These are phyloP conservation scores for Novumbra hubbsi DNA, from an alignment of 2,797 vertebrate genomes.

Conservation along the genomic window DNA sequence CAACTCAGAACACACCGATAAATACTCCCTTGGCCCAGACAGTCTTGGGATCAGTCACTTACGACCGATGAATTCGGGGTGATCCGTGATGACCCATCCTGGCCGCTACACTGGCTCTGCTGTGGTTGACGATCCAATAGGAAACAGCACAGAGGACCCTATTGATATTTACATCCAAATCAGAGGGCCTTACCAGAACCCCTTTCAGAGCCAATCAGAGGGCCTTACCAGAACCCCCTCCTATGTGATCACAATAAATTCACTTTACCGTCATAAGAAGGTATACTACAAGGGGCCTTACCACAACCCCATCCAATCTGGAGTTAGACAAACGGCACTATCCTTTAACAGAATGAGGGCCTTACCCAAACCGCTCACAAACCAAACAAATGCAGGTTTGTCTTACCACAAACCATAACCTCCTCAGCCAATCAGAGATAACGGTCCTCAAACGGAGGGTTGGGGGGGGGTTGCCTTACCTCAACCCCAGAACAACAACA, in stretches of 20 bases:
- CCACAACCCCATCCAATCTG: constrained; percentile 52
- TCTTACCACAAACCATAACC: constrained; percentile 24
- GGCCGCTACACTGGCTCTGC: constrained; percentile 57
- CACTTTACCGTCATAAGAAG: not conserved
- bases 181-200: constrained; percentile 52
- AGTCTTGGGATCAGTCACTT: constrained; percentile 42
- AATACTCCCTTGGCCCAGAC: constrained; percentile 19
- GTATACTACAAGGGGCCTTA: constrained; percentile 59
- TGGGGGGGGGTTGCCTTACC: constrained; percentile 49
- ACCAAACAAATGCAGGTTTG: constrained; percentile 38
- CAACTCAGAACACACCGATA: constrained; percentile 11
- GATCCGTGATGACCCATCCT: constrained; percentile 46
- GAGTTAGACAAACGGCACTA: constrained; percentile 37
- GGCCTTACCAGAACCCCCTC: constrained; percentile 50
- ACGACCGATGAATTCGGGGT: constrained; percentile 45
- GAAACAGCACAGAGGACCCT: constrained; percentile 18
- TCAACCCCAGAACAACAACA: constrained; percentile 41
- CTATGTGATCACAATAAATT: constrained; percentile 36
- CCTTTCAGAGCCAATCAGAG: constrained; percentile 25
- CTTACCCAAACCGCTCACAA: constrained; percentile 66
- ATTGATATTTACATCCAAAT: constrained; percentile 10
- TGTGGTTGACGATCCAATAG: constrained; percentile 25
- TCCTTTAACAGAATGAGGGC: constrained; percentile 53
- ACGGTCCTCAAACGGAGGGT: constrained; percentile 9
- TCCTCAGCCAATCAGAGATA: constrained; percentile 11